Base-by-base conservation (phyloP, 2,888 invertebrate species). In the Cataglyphis livida region DNA sequence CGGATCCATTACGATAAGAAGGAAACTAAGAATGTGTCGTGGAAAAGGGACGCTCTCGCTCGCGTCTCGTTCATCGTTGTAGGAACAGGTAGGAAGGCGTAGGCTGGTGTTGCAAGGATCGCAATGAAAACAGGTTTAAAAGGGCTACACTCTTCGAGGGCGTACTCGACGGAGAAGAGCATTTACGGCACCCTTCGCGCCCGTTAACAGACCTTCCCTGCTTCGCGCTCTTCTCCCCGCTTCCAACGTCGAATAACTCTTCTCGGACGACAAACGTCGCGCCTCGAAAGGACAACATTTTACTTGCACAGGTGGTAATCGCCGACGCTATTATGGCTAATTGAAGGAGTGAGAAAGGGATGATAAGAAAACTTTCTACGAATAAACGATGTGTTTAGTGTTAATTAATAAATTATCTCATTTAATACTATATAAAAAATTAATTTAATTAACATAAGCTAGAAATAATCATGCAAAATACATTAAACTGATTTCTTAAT, bases 61-160 rank as follows among this genome's bases (percentile, higher is more conserved):
- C 57, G 38, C 44, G 12, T 48, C 21, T 10, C 21, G 44, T 44
- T n/a, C 15, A 65, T 65, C 35, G 18, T 38, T 51, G 62, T 9
- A 44, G 28, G 28, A 28, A 28, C 12, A 28, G 18, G 28, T 66
- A 48, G 28, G 3, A 54, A 64, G 61, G 48, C 35, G 28, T n/a
- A 51, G 41, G 57, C 44, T 59, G 41, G 44, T 48, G 81, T 79
- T 35, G 71, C 51, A 62, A 51, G 51, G 54, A 73, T 83, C 81
- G 61, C 61, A 57, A 62, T 82, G 76, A 78, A 66, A 85, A 84
- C 84, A 74, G 38, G 74, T 84, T 84, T 84, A 70, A 84, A 79
- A 73, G 75, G 75, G 59, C 59, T 44, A 59, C 44, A 28, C 12
- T 71, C 5, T 71, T 65, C 71, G 28, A 79, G 71, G 59, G 51